phyloP scores from a whole-genome alignment of 2,888 invertebrate species.

The Palloptera scutellata region DNA sequence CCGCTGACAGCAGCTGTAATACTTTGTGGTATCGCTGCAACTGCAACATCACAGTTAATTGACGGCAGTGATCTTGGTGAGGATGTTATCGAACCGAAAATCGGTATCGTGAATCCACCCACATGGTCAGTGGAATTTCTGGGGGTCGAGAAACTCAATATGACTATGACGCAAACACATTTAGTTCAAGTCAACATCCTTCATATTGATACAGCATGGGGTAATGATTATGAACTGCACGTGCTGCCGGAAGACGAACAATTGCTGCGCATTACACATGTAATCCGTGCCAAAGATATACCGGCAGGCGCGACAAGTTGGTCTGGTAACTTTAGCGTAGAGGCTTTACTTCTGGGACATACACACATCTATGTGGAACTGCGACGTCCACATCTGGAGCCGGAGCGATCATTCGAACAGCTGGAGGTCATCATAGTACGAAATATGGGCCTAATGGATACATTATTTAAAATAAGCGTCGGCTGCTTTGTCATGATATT shows the following conservation, averaged over 20 bases:
- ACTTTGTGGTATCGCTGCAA: too few relatives aligned
- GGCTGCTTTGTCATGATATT: constrained; percentile 77
- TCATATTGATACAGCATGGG: constrained; percentile 34
- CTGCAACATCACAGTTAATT: too few relatives aligned
- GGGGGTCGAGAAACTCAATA: constrained; percentile 30
- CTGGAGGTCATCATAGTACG: constrained; percentile 68
- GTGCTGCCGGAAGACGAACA: constrained; percentile 38
- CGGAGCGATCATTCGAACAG: constrained; percentile 48
- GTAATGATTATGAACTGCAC: constrained; percentile 34
- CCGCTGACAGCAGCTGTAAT: too few relatives aligned
- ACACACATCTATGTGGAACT: constrained; percentile 45
- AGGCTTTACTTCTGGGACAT: constrained; percentile 48
- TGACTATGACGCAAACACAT: constrained; percentile 38
- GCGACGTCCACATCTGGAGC: constrained; percentile 27
- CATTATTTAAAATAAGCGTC: constrained; percentile 75
- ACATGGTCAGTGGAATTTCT: constrained; percentile 37
- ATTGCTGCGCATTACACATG: constrained; percentile 39
- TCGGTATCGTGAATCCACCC: constrained; percentile 14
- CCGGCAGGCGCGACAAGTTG: background rate
- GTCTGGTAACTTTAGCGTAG: constrained; percentile 39
- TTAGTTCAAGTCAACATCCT: constrained; percentile 35
- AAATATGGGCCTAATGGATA: constrained; percentile 71
- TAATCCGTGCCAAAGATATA: constrained; percentile 42
- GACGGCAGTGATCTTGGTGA: too few relatives aligned
- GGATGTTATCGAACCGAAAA: too few relatives aligned